Base-by-base conservation (phyloP, 2,113 vertebrate species). In the Neolamprologus modestus region DNA sequence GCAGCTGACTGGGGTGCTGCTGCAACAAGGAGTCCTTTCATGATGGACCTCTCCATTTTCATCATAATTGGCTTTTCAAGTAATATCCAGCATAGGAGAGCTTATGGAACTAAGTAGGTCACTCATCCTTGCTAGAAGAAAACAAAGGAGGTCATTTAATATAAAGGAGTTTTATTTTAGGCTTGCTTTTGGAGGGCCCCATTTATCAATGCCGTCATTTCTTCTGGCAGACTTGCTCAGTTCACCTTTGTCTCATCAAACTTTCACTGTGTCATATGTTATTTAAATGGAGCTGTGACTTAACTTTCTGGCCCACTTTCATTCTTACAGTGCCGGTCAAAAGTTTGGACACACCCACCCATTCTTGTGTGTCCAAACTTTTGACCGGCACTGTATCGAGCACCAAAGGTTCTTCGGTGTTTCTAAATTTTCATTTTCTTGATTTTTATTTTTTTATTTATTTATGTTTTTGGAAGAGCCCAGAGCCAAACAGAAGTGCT, bases 31-130 rank as follows among this genome's bases (percentile, higher is more conserved):
- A 53, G 59, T 88, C 55, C 90, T 93, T 93, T 95, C 88, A 93
- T 91, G 78, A 93, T 88, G 71, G 66, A 90, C 83, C 45, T 91
- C 87, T 92, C 79, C 81, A 88, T 92, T 84, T 73, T 83, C 9
- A 40, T 84, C 86, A 16, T 91, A 91, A 92, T 91, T 94, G 55
- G 88, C 86, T 88, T 89, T 88, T 88, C 37, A 93, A 89, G 91
- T 84, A 26, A 47, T 84, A 92, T 89, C 81, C 90, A 95, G 76
- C 86, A 87, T 88, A 82, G 81, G 84, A 87, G 61, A 84, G 89
- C 88, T 93, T 91, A 90, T 94, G 37, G 55, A 90, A 35, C 84
- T 91, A 96, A 96, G 95, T 96, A 95, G 96, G 96, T 95, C 95
- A 95, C 63, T 94, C 88, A 86, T 95, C 89, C 86, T 88, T 82